These are phyloP conservation scores for Actinernus sp. DNA, from an alignment of 92 coral and sea anemone species.

Conservation along the genomic window DNA sequence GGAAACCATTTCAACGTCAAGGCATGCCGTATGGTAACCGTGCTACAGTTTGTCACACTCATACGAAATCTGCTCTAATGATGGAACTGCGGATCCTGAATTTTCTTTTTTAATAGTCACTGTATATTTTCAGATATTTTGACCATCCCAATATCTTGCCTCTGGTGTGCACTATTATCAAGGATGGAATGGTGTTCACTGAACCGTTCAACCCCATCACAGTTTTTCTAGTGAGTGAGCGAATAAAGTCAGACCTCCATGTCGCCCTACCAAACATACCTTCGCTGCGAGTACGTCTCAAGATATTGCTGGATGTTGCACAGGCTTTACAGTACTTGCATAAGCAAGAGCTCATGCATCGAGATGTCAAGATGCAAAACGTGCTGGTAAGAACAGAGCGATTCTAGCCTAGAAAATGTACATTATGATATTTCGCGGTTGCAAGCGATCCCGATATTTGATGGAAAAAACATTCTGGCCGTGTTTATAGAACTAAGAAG, in stretches of 20 bases:
- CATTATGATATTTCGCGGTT: no score
- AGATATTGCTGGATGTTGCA: slow-evolving; percentile 61
- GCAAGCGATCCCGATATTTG: no score
- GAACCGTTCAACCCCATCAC: slow-evolving; percentile 15
- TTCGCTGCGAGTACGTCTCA: slow-evolving; percentile 51
- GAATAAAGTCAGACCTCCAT: slow-evolving; percentile 73
- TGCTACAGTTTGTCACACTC: no score
- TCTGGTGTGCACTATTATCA: slow-evolving; percentile 52
- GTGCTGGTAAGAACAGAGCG: slow-evolving; percentile 76
- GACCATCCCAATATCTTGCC: slow-evolving; percentile 69
- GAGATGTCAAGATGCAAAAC: slow-evolving; percentile 74
- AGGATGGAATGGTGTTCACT: slow-evolving; percentile 20
- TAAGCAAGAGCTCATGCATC: slow-evolving; percentile 53
- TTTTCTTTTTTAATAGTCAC: no score
- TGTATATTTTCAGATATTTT: slow-evolving; percentile 39
- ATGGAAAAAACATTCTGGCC: no score
- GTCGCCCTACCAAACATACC: slow-evolving; percentile 46
- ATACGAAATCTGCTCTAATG: no score
- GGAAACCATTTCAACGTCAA: no score
- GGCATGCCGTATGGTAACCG: no score
- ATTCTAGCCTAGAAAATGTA: no score
- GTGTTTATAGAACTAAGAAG: no score
- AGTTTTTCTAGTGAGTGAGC: slow-evolving; percentile 59
- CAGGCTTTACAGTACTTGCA: slow-evolving; percentile 73
- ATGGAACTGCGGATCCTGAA: no score